Conservation (phyloP, 2,888 invertebrate species). For the Thymelicus lineola region DNA sequence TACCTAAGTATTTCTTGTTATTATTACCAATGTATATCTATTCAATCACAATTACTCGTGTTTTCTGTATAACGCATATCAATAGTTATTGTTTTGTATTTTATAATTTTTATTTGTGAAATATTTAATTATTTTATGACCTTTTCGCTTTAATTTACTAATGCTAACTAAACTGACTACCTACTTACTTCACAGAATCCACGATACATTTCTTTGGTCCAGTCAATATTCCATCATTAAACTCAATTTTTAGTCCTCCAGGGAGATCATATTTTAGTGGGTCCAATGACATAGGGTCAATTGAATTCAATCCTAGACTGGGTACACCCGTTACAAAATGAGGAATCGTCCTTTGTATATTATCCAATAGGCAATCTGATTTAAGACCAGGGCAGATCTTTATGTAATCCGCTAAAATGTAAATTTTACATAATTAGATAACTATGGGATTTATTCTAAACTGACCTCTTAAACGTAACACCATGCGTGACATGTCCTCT, state of each 20-base stretch:
- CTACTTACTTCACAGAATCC: constrained; percentile 58
- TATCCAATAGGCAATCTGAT: constrained; percentile 62
- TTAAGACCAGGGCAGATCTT: constrained; percentile 58
- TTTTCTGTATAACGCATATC: too few species aligned
- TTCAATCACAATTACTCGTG: too few species aligned
- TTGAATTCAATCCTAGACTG: constrained; percentile 54
- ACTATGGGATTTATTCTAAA: too few species aligned
- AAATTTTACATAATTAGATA: constrained; percentile 6
- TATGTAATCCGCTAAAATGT: constrained; percentile 58
- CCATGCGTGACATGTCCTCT: too few species aligned
- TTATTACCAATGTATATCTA: too few species aligned
- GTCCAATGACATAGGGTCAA: constrained; percentile 60
- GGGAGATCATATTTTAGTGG: constrained; percentile 55
- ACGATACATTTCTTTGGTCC: constrained; percentile 67
- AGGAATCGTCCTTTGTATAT: constrained; percentile 60
- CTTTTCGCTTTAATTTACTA: too few species aligned
- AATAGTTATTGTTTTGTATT: too few species aligned
- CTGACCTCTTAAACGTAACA: too few species aligned
- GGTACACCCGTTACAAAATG: constrained; percentile 62
- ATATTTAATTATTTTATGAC: too few species aligned
- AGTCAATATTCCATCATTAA: constrained; percentile 59
- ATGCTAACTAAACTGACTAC: constrained; percentile 33
- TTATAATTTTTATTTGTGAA: too few species aligned
- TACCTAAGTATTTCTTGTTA: too few species aligned
- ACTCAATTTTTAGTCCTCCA: constrained; percentile 61